A percentile compares a stretch with the other conserved stretches of the same genome.
Evolutionary conservation across 2,888 invertebrate genomes (phyloP).

Genomic region (Nebria salina): DNA sequence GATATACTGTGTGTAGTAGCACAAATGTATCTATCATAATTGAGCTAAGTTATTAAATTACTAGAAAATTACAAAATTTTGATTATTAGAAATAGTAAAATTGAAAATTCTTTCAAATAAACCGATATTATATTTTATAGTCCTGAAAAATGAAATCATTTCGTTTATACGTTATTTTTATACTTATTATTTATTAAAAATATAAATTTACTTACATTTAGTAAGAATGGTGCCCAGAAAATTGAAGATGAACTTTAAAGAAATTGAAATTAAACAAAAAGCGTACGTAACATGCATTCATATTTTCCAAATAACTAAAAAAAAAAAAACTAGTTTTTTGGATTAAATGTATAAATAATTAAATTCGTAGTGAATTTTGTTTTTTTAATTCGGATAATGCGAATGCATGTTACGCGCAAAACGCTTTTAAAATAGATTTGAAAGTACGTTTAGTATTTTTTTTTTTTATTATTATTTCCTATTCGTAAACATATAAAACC

Average conservation of each 20-base stretch:
- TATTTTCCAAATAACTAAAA: neutral
- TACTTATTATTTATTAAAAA: slow-evolving; percentile 8
- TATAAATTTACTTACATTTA: slow-evolving; percentile 9
- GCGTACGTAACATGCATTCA: neutral
- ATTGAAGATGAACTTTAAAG: neutral
- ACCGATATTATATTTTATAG: too few relatives aligned
- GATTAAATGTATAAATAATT: neutral
- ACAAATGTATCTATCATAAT: neutral
- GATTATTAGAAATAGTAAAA: neutral
- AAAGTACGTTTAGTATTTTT: neutral
- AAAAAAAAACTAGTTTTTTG: too few relatives aligned
- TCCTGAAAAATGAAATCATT: neutral
- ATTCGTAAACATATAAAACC: slow-evolving; percentile 23
- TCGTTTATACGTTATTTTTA: neutral
- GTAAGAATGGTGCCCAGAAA: neutral
- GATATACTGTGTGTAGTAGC: neutral
- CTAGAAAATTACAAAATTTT: slow-evolving; percentile 1
- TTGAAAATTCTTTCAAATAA: neutral
- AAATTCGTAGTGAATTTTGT: neutral
- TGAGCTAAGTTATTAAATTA: neutral
- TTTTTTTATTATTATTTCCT: slow-evolving; percentile 12
- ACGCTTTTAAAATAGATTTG: neutral
- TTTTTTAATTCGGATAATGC: neutral
- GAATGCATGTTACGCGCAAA: neutral
- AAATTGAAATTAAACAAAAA: too few relatives aligned